phyloP scores from a whole-genome alignment of 2,113 vertebrate genomes.

The Epinephelus lanceolatus region DNA sequence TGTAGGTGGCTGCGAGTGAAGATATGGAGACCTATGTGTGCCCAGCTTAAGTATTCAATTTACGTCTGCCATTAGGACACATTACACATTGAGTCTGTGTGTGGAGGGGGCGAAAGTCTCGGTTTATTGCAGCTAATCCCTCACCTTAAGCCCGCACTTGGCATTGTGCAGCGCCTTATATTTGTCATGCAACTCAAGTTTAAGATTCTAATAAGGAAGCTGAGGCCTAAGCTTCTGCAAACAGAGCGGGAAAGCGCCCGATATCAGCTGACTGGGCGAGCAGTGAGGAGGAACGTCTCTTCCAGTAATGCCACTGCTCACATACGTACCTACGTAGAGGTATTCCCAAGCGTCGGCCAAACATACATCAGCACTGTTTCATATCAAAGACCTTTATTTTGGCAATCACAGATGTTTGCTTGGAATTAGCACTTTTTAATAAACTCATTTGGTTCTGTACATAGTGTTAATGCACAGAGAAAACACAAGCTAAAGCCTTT shows the following conservation, averaged over 20 bases:
- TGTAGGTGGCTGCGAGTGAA: conserved; percentile 80
- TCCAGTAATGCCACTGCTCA: conserved; percentile 45
- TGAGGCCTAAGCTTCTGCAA: conserved; percentile 70
- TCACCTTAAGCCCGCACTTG: conserved; percentile 49
- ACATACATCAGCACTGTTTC: conserved; percentile 70
- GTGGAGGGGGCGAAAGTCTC: conserved; percentile 24
- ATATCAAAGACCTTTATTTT: conserved; percentile 79
- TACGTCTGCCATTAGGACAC: conserved; percentile 55
- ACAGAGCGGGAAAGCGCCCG: conserved; percentile 51
- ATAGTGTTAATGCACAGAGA: conserved; percentile 69
- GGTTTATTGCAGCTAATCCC: conserved; percentile 65
- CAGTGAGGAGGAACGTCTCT: conserved; percentile 57
- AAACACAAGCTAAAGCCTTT: conserved; percentile 70
- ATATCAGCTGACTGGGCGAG: conserved; percentile 68
- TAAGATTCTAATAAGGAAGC: conserved; percentile 74
- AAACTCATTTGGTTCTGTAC: conserved; percentile 74
- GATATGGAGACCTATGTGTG: conserved; percentile 73
- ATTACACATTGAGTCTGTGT: conserved; percentile 56
- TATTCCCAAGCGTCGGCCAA: conserved; percentile 42
- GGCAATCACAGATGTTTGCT: conserved; percentile 68
- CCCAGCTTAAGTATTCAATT: conserved; percentile 74
- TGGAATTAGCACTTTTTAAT: conserved; percentile 78
- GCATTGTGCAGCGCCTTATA: conserved; percentile 66
- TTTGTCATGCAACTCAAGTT: conserved; percentile 73
- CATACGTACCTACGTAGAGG: conserved; percentile 16